Evolutionary conservation across 1,140 invertebrate genomes (phyloP).

Genomic region (Pseudomyrmex concolor): DNA sequence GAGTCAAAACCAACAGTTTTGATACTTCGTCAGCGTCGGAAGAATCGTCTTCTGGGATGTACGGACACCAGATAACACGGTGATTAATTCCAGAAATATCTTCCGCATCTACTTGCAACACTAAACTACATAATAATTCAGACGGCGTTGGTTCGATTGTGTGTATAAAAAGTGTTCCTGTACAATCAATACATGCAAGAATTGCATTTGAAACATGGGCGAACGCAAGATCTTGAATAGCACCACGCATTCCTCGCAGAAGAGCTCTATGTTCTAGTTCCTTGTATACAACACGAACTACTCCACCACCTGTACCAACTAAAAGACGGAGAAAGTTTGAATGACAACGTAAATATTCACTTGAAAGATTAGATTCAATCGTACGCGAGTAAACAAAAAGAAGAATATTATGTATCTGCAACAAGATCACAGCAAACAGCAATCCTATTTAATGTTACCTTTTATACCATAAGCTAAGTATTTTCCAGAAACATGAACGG

Average conservation of each 20-base stretch:
- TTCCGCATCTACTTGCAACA: slow-evolving; percentile 84
- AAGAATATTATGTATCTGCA: slow-evolving; percentile 3
- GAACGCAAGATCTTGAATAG: slow-evolving; percentile 95
- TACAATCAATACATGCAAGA: slow-evolving; percentile 94
- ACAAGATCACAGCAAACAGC: neutral
- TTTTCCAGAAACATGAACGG: slow-evolving; percentile 93
- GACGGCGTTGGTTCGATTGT: slow-evolving; percentile 89
- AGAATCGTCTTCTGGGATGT: slow-evolving; percentile 90
- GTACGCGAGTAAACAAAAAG: neutral
- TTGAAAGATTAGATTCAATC: neutral
- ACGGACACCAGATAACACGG: slow-evolving; percentile 96
- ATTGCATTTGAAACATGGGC: slow-evolving; percentile 92
- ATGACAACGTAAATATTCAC: neutral
- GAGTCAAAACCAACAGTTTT: slow-evolving; percentile 92
- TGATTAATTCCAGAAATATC: slow-evolving; percentile 81
- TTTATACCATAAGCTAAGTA: slow-evolving; percentile 96
- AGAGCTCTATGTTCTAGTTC: slow-evolving; percentile 91
- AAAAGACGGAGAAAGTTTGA: slow-evolving; percentile 63
- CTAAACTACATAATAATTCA: slow-evolving; percentile 86
- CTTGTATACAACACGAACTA: slow-evolving; percentile 93
- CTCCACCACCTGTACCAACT: slow-evolving; percentile 89
- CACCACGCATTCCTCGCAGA: slow-evolving; percentile 94
- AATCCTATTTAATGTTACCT: slow-evolving; percentile 86
- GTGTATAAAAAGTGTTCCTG: slow-evolving; percentile 93
- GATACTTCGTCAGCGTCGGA: slow-evolving; percentile 89